Base-by-base conservation (phyloP, 2,797 vertebrate genomes). In the Clangula hyemalis region DNA sequence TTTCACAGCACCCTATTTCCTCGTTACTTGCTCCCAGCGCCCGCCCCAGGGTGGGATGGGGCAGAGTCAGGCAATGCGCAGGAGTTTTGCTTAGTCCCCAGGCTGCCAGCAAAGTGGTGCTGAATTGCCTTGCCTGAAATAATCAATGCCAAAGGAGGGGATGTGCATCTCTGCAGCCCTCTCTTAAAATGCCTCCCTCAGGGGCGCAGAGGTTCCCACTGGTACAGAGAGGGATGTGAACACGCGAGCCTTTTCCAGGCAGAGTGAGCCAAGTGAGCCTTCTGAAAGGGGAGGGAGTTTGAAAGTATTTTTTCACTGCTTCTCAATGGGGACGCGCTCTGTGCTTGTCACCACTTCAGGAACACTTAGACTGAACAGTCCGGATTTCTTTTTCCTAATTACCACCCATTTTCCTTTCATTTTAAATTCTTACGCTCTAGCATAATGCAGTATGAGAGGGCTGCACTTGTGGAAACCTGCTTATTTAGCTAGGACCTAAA, bases 301-400 rank as follows among this genome's bases (percentile, higher is more conserved):
- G 51, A 53, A 80, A 89, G 83, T 34, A 25, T 14, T 61, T 80
- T 69, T 80, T n/a, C 32, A 51, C 16, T 84, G 34, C 27, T 81
- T 74, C 36, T 39, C 0, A 0, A 22, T 16, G 43, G 47, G 36
- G 19, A 36, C 51, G n/a, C 0, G 0, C 39, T 84, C 69, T 51
- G 13, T 32, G 57, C 64, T 71, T 66, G 58, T 45, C 49, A 51
- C 19, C 15, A 36, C 25, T 51, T 56, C 82, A 64, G 32, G 77
- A 86, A 78, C 11, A 56, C n/a, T 64, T 39, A 85, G 62, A 86
- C 28, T 58, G 49, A 83, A n/a, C 18, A 75, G 27, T n/a, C 32
- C 30, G 41, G 17, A 30, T 18, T 34, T 66, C 56, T 74, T 77
- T 64, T 57, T 57, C 58, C 47, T 21, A 38, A 30, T 24, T 41